Evolutionary conservation across 2,113 vertebrate genomes (phyloP).

Genomic region (Sphyrna mokarran): DNA sequence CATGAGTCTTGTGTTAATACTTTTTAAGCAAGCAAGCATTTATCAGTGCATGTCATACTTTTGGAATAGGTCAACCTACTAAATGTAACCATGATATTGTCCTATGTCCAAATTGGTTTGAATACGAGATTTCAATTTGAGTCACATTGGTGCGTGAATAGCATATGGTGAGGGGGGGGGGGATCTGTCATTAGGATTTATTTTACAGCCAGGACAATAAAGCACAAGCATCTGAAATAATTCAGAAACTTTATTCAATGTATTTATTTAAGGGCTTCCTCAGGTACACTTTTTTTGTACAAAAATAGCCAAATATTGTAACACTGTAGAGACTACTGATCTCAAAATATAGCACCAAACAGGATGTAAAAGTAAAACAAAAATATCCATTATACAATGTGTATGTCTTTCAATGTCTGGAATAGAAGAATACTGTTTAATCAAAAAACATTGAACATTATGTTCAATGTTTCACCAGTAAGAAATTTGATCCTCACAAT

Average conservation of each 20-base stretch:
- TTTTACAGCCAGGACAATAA: neutral
- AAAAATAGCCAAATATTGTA: neutral
- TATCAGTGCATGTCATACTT: neutral
- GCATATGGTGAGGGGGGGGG: neutral
- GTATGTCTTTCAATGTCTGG: neutral
- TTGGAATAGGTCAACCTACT: neutral
- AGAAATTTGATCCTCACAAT: neutral
- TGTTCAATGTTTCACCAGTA: neutral
- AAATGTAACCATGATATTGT: neutral
- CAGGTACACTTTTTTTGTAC: neutral
- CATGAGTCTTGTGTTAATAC: neutral
- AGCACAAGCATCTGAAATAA: neutral
- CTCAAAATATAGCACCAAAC: neutral
- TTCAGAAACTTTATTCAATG: neutral
- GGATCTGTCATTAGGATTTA: neutral
- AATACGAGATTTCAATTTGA: neutral
- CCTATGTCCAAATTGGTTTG: neutral
- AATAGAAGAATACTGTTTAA: neutral
- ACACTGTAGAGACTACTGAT: neutral
- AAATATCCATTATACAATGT: neutral
- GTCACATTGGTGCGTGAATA: neutral
- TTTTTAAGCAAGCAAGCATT: neutral
- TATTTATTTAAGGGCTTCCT: neutral
- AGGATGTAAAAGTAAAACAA: neutral
- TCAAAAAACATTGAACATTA: neutral